Conservation (phyloP, 2,113 vertebrate genomes). For the Ciconia maguari region DNA sequence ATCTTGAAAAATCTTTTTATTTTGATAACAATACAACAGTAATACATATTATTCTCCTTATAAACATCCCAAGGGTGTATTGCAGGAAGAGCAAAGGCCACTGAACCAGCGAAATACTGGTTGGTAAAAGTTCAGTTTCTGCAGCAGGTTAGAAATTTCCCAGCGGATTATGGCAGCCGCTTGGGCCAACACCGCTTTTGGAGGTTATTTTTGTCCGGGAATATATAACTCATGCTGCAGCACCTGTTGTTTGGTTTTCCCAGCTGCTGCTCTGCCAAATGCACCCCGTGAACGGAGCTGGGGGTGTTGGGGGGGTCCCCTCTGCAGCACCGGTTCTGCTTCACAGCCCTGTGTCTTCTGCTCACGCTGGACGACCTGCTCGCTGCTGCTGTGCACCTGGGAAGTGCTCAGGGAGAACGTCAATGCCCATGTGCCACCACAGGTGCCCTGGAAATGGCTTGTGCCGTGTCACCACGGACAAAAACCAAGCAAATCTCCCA, state of each 20-base stretch:
- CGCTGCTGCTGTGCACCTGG: accelerated
- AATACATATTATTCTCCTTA: not conserved
- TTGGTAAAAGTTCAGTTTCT: not conserved
- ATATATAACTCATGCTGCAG: not conserved
- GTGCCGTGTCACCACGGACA: not conserved
- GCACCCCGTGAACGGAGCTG: accelerated
- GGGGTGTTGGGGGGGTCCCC: not conserved
- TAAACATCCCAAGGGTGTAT: not conserved
- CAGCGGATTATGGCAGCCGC: not conserved
- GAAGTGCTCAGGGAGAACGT: accelerated
- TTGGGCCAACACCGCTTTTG: not conserved
- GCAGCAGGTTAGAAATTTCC: not conserved
- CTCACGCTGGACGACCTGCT: not conserved
- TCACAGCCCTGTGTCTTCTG: not conserved
- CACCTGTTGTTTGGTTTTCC: not conserved
- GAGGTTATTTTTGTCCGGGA: not conserved
- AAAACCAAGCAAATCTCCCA: not conserved
- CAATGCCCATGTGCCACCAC: no score
- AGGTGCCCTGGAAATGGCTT: not conserved
- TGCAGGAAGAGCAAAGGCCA: not conserved
- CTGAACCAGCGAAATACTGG: not conserved
- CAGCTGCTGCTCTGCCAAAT: not conserved
- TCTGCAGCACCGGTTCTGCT: not conserved
- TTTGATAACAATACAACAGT: not conserved
- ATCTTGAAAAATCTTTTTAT: not conserved